Evolutionary conservation across 2,797 vertebrate genomes (phyloP).

Genomic region (Enteromius thamalakanensis): DNA sequence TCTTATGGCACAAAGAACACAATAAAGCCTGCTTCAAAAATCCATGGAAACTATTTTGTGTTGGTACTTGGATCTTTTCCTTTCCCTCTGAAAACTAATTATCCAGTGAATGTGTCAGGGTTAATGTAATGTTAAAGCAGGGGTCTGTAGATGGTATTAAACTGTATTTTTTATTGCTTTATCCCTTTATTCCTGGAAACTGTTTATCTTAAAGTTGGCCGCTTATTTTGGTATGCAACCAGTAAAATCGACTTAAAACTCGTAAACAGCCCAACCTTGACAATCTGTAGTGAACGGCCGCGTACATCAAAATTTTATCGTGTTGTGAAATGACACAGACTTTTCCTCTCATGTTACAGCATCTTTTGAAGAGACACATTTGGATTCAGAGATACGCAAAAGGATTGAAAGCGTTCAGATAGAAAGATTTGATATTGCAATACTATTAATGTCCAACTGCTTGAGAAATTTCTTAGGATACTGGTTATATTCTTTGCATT

Average conservation of each 20-base stretch:
- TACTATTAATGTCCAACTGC: constrained; percentile 13
- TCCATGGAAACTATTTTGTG: constrained; percentile 17
- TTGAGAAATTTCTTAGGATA: not conserved
- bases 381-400: constrained; percentile 15
- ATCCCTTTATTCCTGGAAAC: not conserved
- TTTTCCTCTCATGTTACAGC: not conserved
- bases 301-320: constrained; percentile 2
- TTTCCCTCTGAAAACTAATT: constrained; percentile 38
- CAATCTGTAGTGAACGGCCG: constrained; percentile 17
- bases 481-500: constrained; percentile 4
- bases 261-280: constrained; percentile 32
- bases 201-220: constrained; percentile 20
- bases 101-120: constrained; percentile 43
- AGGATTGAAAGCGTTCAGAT: not conserved
- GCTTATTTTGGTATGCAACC: constrained; percentile 44
- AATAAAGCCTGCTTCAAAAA: constrained; percentile 17
- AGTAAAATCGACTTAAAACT: constrained; percentile 29
- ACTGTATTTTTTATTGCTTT: constrained; percentile 29
- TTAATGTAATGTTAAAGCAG: constrained; percentile 48
- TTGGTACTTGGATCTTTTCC: constrained; percentile 42
- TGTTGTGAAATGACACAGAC: constrained; percentile 12
- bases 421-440: constrained; percentile 15
- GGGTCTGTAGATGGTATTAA: constrained; percentile 22
- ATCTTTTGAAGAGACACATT: constrained; percentile 18
- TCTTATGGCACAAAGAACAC: constrained; percentile 9